Evolutionary conservation across 2,113 vertebrate genomes (phyloP).

Genomic region (Zosterops pallidus): DNA sequence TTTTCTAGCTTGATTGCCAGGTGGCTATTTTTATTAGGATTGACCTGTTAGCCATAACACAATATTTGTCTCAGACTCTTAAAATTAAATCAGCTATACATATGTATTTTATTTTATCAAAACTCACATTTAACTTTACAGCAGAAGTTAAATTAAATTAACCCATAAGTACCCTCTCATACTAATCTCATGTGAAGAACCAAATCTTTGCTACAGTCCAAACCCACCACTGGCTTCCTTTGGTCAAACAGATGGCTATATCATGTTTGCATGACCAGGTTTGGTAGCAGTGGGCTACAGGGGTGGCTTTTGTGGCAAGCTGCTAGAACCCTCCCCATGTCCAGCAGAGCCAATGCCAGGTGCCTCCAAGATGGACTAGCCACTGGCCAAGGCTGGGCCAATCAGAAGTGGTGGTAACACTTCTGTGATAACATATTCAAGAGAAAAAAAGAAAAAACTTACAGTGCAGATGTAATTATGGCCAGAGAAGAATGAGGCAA

Average conservation of each 20-base stretch:
- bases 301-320: neutral
- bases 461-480: neutral
- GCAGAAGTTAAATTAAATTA: neutral
- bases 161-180: neutral
- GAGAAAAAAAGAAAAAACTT: neutral
- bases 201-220: neutral
- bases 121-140: neutral
- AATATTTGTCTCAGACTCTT: neutral
- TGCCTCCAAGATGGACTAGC: neutral
- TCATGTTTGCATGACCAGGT: neutral
- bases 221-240: neutral
- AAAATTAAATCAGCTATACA: conserved; percentile 22
- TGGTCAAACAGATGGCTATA: neutral
- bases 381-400: neutral
- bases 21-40: conserved; percentile 47
- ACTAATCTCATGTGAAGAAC: neutral
- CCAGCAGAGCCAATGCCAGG: neutral
- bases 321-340: neutral
- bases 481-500: neutral
- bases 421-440: neutral
- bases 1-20: conserved; percentile 20
- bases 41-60: conserved; percentile 37
- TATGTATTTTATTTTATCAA: neutral
- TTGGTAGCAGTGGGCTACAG: neutral
- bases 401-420: neutral